Percentiles rank a stretch among this genome's conserved stretches.
Evolutionary conservation across 2,113 vertebrate species (phyloP).

Genomic region (Callopanchax toddi): DNA sequence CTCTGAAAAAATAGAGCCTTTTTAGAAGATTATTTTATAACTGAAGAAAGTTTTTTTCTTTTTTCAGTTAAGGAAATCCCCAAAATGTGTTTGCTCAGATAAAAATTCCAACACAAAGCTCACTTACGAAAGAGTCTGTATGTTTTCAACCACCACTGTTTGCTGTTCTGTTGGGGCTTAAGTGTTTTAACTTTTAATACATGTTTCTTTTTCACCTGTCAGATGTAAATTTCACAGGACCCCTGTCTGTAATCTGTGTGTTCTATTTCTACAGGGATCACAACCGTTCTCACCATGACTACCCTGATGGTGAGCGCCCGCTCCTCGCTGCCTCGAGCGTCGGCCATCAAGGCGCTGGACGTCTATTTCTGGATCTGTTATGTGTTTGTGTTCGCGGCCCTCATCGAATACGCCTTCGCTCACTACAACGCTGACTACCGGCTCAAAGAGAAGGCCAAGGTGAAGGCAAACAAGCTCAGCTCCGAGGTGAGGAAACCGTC

Average conservation of each 20-base stretch:
- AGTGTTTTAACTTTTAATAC: neutral
- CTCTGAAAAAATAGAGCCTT: no score
- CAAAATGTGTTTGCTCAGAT: no score
- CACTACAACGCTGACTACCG: constrained; percentile 97
- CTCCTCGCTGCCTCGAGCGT: constrained; percentile 91
- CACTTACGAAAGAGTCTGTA: neutral
- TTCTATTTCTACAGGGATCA: constrained; percentile 85
- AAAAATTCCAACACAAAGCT: neutral
- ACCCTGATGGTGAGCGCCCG: constrained; percentile 97
- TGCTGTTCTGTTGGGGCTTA: neutral
- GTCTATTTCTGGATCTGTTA: constrained; percentile 99
- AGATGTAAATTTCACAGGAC: neutral
- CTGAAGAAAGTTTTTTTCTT: no score
- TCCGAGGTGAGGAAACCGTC: constrained; percentile 80
- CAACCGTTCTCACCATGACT: constrained; percentile 98
- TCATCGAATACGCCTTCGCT: constrained; percentile 97
- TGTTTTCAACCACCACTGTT: neutral
- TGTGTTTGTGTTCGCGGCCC: constrained; percentile 94
- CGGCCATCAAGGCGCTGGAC: constrained; percentile 94
- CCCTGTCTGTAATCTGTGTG: neutral
- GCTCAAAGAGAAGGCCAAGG: constrained; percentile 92
- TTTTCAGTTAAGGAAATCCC: no score
- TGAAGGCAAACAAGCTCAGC: constrained; percentile 84
- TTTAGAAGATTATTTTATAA: no score
- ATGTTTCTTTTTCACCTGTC: neutral